Evolutionary conservation across 2,888 invertebrate species (phyloP).

Genomic region (Papilio gigon): DNA sequence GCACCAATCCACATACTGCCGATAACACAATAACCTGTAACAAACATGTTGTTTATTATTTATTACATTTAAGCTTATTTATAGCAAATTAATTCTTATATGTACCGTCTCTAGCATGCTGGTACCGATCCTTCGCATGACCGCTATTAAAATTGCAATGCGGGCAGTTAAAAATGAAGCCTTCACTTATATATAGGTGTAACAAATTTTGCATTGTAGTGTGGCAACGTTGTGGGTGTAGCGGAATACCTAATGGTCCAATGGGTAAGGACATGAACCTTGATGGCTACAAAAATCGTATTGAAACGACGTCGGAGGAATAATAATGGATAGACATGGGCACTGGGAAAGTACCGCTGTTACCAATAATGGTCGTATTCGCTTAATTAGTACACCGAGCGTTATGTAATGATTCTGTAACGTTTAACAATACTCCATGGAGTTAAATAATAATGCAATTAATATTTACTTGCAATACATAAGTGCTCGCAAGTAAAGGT

Average conservation of each 20-base stretch:
- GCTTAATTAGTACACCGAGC: slow-evolving; percentile 37
- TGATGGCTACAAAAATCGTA: slow-evolving; percentile 80
- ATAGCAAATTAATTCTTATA: slow-evolving; percentile 8
- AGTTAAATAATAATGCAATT: neutral
- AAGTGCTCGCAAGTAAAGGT: neutral
- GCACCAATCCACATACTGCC: slow-evolving; percentile 57
- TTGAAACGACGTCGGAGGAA: slow-evolving; percentile 75
- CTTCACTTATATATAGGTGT: slow-evolving; percentile 81
- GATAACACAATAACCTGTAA: slow-evolving; percentile 64
- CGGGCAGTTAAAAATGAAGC: slow-evolving; percentile 72
- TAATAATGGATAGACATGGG: slow-evolving; percentile 71
- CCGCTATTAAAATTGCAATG: slow-evolving; percentile 73
- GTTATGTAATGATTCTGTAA: slow-evolving; percentile 30
- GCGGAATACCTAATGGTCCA: slow-evolving; percentile 79
- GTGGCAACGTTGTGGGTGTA: slow-evolving; percentile 75
- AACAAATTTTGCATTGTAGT: slow-evolving; percentile 80
- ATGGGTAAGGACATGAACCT: slow-evolving; percentile 79
- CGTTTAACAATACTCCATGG: slow-evolving; percentile 22
- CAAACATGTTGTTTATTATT: slow-evolving; percentile 37
- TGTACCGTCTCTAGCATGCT: slow-evolving; percentile 70
- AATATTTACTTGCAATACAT: neutral
- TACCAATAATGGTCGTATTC: slow-evolving; percentile 40
- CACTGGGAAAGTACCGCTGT: slow-evolving; percentile 68
- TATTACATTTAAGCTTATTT: slow-evolving; percentile 8
- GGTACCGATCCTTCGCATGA: slow-evolving; percentile 58